Evolutionary conservation across 2,113 vertebrate genomes (phyloP).

Genomic region (Phasianus colchicus): DNA sequence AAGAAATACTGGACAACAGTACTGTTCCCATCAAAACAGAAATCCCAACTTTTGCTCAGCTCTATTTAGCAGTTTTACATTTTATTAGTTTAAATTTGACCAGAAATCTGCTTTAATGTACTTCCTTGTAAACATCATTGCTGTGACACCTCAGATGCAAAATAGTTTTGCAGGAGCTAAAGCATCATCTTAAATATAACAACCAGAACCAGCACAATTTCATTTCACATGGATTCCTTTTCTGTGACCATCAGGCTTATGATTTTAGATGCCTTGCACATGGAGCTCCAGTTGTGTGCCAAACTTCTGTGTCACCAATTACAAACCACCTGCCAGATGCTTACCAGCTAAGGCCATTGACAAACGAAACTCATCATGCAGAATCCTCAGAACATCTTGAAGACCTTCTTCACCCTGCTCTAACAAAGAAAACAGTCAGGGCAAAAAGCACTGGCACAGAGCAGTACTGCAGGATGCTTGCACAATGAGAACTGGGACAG

Average conservation of each 20-base stretch:
- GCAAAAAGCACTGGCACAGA: background rate
- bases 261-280: background rate
- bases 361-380: conserved; percentile 89
- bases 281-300: background rate
- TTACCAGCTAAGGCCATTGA: conserved; percentile 92
- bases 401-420: conserved; percentile 90
- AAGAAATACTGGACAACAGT: background rate
- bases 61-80: background rate
- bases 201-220: background rate
- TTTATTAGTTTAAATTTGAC: background rate
- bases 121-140: background rate
- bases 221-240: background rate
- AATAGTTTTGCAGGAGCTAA: background rate
- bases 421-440: background rate
- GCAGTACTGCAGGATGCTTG: background rate
- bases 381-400: conserved; percentile 87
- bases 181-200: background rate
- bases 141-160: background rate
- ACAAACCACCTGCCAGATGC: background rate
- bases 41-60: background rate
- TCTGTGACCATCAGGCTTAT: background rate
- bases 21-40: background rate
- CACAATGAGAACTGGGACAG: conserved; percentile 26
- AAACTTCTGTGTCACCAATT: background rate
- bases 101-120: background rate